Percentiles rank a stretch among this genome's conserved stretches.
These are phyloP conservation scores for Otolemur crassicaudatus DNA, from an alignment of 2,797 vertebrate species.

Conservation along the genomic window DNA sequence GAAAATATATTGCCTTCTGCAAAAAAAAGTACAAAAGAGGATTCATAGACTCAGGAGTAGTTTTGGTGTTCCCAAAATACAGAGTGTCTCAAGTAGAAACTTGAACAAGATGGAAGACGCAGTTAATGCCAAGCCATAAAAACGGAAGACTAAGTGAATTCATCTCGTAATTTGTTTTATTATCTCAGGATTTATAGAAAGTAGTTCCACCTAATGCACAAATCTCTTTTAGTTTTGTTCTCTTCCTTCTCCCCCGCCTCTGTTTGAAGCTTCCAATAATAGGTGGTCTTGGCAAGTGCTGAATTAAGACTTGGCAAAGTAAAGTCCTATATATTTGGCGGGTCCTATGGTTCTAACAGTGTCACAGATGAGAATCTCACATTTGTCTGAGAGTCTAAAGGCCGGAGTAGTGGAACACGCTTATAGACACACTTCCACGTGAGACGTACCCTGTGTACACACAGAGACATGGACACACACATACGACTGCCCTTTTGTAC, in stretches of 20 bases:
- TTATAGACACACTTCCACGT: background rate
- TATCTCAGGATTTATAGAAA: conserved; percentile 52
- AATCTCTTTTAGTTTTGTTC: background rate
- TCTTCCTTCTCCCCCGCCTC: background rate
- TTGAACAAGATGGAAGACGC: conserved; percentile 36
- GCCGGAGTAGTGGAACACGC: background rate
- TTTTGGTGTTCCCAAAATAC: conserved; percentile 21
- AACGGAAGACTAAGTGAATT: conserved; percentile 47
- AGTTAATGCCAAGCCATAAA: conserved; percentile 44
- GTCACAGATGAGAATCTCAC: background rate
- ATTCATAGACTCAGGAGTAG: conserved; percentile 20
- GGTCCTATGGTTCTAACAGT: background rate
- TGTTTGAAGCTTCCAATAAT: conserved; percentile 49
- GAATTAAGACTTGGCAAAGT: conserved; percentile 46
- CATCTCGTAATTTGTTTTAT: conserved; percentile 66
- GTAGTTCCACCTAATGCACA: background rate
- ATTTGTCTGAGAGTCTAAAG: background rate
- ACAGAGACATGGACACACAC: background rate
- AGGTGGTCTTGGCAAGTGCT: conserved; percentile 48
- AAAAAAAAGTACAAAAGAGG: conserved; percentile 48
- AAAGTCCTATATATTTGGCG: background rate
- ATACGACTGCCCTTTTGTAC: background rate
- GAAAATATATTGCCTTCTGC: conserved; percentile 58
- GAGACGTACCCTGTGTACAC: fast-evolving
- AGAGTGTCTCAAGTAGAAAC: background rate